phyloP scores from a whole-genome alignment of 1,140 invertebrate species.

The Hyphantria cunea region DNA sequence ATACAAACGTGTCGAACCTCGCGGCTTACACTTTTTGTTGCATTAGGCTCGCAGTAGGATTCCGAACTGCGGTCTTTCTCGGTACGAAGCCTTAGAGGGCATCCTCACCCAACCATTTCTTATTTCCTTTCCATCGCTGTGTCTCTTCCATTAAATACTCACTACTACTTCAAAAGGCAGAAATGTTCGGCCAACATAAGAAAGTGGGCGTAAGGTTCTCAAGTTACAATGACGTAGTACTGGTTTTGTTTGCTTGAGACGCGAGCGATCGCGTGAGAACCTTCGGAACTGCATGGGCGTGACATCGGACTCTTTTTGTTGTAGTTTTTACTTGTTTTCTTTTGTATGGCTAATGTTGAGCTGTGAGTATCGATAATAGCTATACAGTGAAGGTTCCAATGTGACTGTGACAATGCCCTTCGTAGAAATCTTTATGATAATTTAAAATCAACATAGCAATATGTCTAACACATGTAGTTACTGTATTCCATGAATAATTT shows the following conservation, averaged over 20 bases:
- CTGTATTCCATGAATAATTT: conserved; percentile 25
- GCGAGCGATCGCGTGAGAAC: conserved; percentile 66
- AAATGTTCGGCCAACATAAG: conserved; percentile 41
- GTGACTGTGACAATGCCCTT: conserved; percentile 71
- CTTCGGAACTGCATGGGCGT: conserved; percentile 71
- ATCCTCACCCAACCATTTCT: conserved; percentile 38
- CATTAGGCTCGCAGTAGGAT: conserved; percentile 55
- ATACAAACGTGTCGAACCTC: conserved; percentile 66
- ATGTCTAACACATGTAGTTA: conserved; percentile 3
- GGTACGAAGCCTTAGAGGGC: conserved; percentile 52
- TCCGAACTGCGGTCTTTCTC: conserved; percentile 54
- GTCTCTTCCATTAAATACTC: conserved; percentile 12
- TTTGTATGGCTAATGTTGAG: conserved; percentile 47
- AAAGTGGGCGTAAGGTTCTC: conserved; percentile 50
- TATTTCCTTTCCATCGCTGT: conserved; percentile 40
- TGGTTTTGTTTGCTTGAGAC: conserved; percentile 64
- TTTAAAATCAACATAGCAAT: conserved; percentile 15
- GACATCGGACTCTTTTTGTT: conserved; percentile 71
- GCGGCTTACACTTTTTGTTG: conserved; percentile 60
- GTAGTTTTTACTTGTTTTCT: conserved; percentile 51
- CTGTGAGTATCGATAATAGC: conserved; percentile 57
- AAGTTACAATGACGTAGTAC: conserved; percentile 53
- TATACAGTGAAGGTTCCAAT: conserved; percentile 37
- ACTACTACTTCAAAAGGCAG: conserved; percentile 22
- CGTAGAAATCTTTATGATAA: conserved; percentile 32